Conservation (phyloP, 2,888 invertebrate species). For the Erebia aethiops region DNA sequence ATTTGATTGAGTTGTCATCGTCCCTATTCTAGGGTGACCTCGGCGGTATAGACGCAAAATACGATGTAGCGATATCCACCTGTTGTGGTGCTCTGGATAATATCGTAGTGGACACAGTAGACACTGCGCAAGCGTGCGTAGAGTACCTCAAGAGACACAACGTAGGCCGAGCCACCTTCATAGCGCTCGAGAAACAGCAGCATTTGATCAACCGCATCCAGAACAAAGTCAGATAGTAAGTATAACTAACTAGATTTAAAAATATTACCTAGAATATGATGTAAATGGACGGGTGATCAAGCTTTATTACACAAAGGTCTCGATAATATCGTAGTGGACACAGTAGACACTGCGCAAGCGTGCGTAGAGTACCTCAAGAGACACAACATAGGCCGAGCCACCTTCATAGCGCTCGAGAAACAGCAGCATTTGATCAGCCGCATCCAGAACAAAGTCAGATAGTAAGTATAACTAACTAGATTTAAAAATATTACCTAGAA, state of each 20-base stretch:
- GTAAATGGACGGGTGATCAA: background rate
- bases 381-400: constrained; percentile 91
- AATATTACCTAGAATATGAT: background rate
- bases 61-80: constrained; percentile 97
- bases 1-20: too few species aligned
- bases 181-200: constrained; percentile 93
- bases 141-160: constrained; percentile 89
- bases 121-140: constrained; percentile 93
- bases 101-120: constrained; percentile 94
- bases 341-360: constrained; percentile 90
- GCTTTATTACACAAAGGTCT: constrained; percentile 69
- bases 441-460: constrained; percentile 47
- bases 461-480: constrained; percentile 56
- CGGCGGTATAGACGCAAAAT: constrained; percentile 95
- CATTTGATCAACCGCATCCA: constrained; percentile 69
- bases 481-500: background rate
- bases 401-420: constrained; percentile 95
- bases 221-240: constrained; percentile 55
- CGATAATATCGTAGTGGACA: constrained; percentile 96
- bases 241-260: constrained; percentile 32
- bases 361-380: constrained; percentile 92
- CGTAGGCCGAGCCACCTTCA: constrained; percentile 93
- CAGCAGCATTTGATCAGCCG: constrained; percentile 83
- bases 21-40: constrained; percentile 90
- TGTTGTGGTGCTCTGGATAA: constrained; percentile 95